Conservation (phyloP, 2,797 vertebrate genomes). For the Peromyscus aztecus region DNA sequence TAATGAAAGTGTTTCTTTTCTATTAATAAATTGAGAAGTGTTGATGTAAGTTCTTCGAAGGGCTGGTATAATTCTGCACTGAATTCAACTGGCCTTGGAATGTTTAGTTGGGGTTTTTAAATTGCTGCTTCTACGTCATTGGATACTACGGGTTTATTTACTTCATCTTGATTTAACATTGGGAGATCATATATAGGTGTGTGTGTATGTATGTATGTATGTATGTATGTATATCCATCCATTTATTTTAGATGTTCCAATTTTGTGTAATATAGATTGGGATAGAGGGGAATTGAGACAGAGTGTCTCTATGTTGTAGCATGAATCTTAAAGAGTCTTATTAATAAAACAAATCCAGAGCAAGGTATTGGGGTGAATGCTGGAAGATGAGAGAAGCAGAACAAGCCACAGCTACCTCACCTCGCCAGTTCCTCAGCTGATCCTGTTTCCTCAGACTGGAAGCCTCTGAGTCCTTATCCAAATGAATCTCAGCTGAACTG, state of each 20-base stretch:
- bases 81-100: not conserved
- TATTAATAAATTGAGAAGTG: not conserved
- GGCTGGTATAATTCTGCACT: not conserved
- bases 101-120: not conserved
- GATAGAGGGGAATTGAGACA: not conserved
- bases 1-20: not conserved
- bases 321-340: too few relatives aligned
- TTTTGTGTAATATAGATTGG: not conserved
- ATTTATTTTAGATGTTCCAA: not conserved
- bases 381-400: too few relatives aligned
- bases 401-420: too few relatives aligned
- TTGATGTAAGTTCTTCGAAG: not conserved
- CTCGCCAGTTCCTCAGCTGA: too few relatives aligned
- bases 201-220: not conserved
- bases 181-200: not conserved
- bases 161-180: not conserved
- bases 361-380: too few relatives aligned
- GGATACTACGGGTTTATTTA: not conserved
- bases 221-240: not conserved
- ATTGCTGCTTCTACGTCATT: not conserved
- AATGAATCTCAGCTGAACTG: too few relatives aligned
- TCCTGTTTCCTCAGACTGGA: too few relatives aligned
- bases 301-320: not conserved
- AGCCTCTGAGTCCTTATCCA: too few relatives aligned
- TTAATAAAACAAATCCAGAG: too few relatives aligned